Percentiles rank a stretch among this genome's conserved stretches.
These are phyloP conservation scores for Amia ocellicauda DNA, from an alignment of 2,113 vertebrate genomes.

Conservation along the genomic window DNA sequence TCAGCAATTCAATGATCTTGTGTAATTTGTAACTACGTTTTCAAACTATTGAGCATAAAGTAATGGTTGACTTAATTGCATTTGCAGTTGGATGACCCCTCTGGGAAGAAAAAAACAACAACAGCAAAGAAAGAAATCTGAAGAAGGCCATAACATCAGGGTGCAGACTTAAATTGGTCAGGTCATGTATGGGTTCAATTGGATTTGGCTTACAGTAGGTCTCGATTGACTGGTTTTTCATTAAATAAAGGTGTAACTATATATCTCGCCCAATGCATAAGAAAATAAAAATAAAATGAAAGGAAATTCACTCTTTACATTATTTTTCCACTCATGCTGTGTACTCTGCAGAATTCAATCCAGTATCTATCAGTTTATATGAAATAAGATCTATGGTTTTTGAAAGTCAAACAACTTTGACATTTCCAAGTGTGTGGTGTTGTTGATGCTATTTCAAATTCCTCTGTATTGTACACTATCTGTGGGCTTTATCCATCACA, in stretches of 20 bases:
- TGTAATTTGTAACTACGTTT: too few species aligned
- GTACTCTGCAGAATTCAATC: slow-evolving; percentile 30
- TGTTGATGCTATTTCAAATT: slow-evolving; percentile 22
- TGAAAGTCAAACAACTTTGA: slow-evolving; percentile 11
- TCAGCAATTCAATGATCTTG: too few species aligned
- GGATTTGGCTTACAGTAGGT: slow-evolving; percentile 20
- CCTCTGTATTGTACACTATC: slow-evolving; percentile 36
- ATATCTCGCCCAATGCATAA: slow-evolving; percentile 13
- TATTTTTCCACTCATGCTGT: slow-evolving; percentile 27
- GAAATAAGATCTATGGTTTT: slow-evolving; percentile 56
- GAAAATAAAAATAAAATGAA: slow-evolving; percentile 44
- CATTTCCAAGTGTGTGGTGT: slow-evolving; percentile 22
- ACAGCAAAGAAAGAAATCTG: too few species aligned
- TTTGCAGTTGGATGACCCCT: too few species aligned
- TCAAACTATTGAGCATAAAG: too few species aligned
- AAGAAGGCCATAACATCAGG: too few species aligned
- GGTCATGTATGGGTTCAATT: slow-evolving; percentile 1
- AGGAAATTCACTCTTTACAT: slow-evolving; percentile 24
- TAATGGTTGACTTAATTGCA: background rate
- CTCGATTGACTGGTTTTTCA: slow-evolving; percentile 21
- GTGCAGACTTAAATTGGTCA: background rate
- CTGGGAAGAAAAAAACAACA: too few species aligned
- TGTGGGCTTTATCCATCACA: slow-evolving; percentile 61
- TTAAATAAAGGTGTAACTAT: slow-evolving; percentile 17
- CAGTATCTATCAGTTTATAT: slow-evolving; percentile 43